Percentiles rank a stretch among this genome's conserved stretches.
Evolutionary conservation across 2,888 invertebrate species (phyloP).

Genomic region (Meghimatium bilineatum): DNA sequence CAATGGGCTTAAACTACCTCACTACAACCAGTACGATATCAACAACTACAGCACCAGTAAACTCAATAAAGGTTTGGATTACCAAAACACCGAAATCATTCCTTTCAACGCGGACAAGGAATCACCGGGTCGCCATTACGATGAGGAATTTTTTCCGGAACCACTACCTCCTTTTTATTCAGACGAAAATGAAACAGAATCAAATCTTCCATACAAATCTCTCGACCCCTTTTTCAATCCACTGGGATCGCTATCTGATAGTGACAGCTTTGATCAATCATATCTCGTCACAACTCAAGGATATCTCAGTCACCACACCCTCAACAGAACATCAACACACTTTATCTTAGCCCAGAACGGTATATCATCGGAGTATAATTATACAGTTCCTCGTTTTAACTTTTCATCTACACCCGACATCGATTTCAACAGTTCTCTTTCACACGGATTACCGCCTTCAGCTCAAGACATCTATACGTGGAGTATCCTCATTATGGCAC

Average conservation of each 20-base stretch:
- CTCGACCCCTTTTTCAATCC: conserved; percentile 10
- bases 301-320: not conserved
- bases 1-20: not conserved
- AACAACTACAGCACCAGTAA: not conserved
- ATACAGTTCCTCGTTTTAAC: not conserved
- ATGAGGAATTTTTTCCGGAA: conserved; percentile 43
- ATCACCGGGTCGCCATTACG: conserved; percentile 5
- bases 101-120: conserved; percentile 36
- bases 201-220: not conserved
- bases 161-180: not conserved
- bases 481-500: conserved; percentile 64
- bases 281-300: not conserved
- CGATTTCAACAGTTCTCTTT: not conserved
- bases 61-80: not conserved
- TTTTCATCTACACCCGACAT: not conserved
- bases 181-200: not conserved
- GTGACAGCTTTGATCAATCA: not conserved
- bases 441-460: not conserved
- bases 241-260: not conserved
- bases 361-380: not conserved
- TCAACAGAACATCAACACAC: conserved; percentile 19
- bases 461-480: conserved; percentile 58
- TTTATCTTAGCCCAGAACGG: not conserved
- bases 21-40: conserved; percentile 12
- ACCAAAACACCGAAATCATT: conserved; percentile 25